A percentile compares a stretch with the other conserved stretches of the same genome.
Evolutionary conservation across 2,113 vertebrate genomes (phyloP).

Genomic region (Chinchilla lanigera): DNA sequence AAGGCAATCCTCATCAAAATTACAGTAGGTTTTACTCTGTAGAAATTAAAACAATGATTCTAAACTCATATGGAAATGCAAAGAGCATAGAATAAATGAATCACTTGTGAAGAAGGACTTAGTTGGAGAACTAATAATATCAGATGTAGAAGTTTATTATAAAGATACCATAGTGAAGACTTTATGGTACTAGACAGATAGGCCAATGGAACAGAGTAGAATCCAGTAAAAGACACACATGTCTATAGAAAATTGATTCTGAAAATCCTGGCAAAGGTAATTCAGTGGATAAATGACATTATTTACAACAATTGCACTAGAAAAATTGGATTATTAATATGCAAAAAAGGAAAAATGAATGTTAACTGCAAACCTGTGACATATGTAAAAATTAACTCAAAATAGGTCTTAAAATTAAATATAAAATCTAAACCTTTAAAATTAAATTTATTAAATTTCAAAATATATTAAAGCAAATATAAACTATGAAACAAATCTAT

Average conservation of each 20-base stretch:
- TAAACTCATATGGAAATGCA: background rate
- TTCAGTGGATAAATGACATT: background rate
- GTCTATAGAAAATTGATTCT: background rate
- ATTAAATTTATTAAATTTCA: background rate
- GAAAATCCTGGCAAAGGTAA: background rate
- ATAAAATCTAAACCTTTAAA: background rate
- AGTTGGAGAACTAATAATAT: background rate
- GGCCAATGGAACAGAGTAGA: background rate
- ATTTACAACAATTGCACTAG: background rate
- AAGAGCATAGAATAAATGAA: background rate
- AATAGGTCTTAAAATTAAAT: background rate
- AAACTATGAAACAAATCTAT: background rate
- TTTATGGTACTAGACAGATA: background rate
- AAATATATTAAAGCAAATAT: background rate
- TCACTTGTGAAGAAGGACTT: background rate
- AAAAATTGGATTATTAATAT: background rate
- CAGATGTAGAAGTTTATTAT: background rate
- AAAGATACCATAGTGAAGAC: background rate
- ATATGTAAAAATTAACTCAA: background rate
- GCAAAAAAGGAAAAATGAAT: background rate
- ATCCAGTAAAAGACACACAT: background rate
- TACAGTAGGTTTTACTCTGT: background rate
- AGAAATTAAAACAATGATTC: slow-evolving; percentile 5
- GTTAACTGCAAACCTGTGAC: background rate
- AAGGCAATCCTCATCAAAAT: background rate